Evolutionary conservation across 1,140 invertebrate species (phyloP), one percentile per base, ranked within the genome.

Genomic region (Leptinotarsa undecemlineata): DNA sequence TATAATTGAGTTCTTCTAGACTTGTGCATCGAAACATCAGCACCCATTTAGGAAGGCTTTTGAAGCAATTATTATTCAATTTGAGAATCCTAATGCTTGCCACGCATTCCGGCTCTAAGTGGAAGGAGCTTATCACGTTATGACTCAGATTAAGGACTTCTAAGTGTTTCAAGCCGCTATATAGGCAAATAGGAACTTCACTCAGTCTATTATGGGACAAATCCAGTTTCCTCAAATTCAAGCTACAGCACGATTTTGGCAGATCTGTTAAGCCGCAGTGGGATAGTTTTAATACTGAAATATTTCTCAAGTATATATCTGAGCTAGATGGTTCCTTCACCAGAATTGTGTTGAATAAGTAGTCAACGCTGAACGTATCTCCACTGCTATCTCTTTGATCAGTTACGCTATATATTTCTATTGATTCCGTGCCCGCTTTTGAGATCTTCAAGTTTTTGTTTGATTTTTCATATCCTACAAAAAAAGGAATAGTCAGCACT

Each of bases 111-210:
- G 74, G 74, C 21, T 66, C 74, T 42, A 75, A 17, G 48, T 72
- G 21, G 21, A 75, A 75, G 19, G 17, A 26, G n/a, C 64, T 17
- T n/a, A 75, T 71, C n/a, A 72, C 26, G 71, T 75, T 75, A 62
- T 75, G 61, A 20, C 68, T 64, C 2, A 75, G 42, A 57, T 75
- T 69, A 19, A 75, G 42, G 21, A 48, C 21, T 48, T 75, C 69
- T 63, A 75, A 62, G 15, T 47, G n/a, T 64, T 66, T 69, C 60
- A 71, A n/a, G 0, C 69, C 62, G 8, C 26, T 71, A 66, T 75
- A 75, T 15, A 75, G 42, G 42, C 61, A 72, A 51, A 20, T 60
- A 61, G 69, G 74, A 57, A 75, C 70, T 72, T 62, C 51, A 17
- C 48, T 47, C 14, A 72, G n/a, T 6, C 57, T 60, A 61, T 75